Evolutionary conservation across 2,113 vertebrate species (phyloP).

Genomic region (Paramisgurnus dabryanus): DNA sequence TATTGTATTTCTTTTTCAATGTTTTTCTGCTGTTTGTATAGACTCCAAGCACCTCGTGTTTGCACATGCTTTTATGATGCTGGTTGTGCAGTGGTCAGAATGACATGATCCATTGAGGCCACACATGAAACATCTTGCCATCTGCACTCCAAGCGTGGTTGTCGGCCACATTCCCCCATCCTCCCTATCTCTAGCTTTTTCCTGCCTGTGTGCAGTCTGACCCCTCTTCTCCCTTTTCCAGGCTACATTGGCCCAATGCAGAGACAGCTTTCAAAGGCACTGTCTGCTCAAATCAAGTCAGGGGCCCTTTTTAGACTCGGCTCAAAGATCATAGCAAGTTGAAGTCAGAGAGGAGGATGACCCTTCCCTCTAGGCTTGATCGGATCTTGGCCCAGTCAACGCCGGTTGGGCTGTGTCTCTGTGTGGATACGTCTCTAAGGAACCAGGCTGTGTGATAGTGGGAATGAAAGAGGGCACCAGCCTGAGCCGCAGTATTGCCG

Average conservation of each 20-base stretch:
- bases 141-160: slow-evolving; percentile 76
- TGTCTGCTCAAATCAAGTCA: slow-evolving; percentile 79
- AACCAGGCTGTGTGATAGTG: slow-evolving; percentile 74
- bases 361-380: slow-evolving; percentile 77
- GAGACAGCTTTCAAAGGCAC: slow-evolving; percentile 76
- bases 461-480: slow-evolving; percentile 75
- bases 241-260: slow-evolving; percentile 76
- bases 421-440: slow-evolving; percentile 73
- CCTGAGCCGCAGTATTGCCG: slow-evolving; percentile 73
- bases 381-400: slow-evolving; percentile 79
- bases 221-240: slow-evolving; percentile 71
- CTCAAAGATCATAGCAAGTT: slow-evolving; percentile 78
- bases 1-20: background rate
- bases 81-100: slow-evolving; percentile 70
- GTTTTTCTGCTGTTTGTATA: background rate
- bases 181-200: slow-evolving; percentile 56
- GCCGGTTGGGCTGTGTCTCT: slow-evolving; percentile 71
- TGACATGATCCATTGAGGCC: slow-evolving; percentile 76
- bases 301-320: slow-evolving; percentile 73
- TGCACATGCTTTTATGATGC: slow-evolving; percentile 59
- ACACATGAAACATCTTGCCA: slow-evolving; percentile 76
- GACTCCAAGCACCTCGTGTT: background rate
- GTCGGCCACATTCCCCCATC: slow-evolving; percentile 59
- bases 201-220: slow-evolving; percentile 70
- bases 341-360: slow-evolving; percentile 75